Conservation (phyloP, 2,797 vertebrate genomes). For the Centropyge bicolor region DNA sequence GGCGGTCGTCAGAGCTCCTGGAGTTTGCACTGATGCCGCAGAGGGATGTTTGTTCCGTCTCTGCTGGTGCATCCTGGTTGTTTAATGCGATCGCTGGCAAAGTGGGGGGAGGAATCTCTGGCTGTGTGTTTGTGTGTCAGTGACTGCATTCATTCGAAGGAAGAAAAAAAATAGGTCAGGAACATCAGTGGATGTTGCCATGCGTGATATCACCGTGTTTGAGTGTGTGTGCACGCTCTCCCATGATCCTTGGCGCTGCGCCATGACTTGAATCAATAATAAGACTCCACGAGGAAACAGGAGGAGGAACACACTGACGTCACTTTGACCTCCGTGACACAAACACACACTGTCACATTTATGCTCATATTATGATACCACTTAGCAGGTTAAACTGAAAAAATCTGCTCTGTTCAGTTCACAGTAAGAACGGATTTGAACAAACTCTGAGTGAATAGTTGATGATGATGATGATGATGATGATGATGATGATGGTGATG, state of each 20-base stretch:
- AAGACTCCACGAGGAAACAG: conserved; percentile 43
- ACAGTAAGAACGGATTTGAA: too few relatives aligned
- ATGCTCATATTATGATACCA: not conserved
- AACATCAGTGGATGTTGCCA: conserved; percentile 30
- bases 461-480: too few relatives aligned
- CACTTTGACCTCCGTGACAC: conserved; percentile 51
- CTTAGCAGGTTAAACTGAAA: not conserved
- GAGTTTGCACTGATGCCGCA: conserved; percentile 24
- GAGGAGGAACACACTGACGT: conserved; percentile 21
- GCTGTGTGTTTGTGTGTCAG: conserved; percentile 33
- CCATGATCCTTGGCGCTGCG: conserved; percentile 30
- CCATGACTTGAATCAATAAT: conserved; percentile 55
- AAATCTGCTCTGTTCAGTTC: not conserved
- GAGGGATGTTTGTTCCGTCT: conserved; percentile 28
- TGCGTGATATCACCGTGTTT: conserved; percentile 16
- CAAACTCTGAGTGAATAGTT: too few relatives aligned
- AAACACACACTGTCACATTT: conserved; percentile 20
- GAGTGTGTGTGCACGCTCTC: not conserved
- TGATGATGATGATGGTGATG: too few relatives aligned
- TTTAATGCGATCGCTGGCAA: conserved; percentile 11
- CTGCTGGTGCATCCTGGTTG: conserved; percentile 28
- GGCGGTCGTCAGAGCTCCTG: conserved; percentile 14
- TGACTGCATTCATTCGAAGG: conserved; percentile 30
- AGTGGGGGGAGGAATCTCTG: conserved; percentile 9
- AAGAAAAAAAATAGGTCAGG: conserved; percentile 49